phyloP scores from a whole-genome alignment of 1,140 invertebrate species.

The Druon quercuslanigerum region DNA sequence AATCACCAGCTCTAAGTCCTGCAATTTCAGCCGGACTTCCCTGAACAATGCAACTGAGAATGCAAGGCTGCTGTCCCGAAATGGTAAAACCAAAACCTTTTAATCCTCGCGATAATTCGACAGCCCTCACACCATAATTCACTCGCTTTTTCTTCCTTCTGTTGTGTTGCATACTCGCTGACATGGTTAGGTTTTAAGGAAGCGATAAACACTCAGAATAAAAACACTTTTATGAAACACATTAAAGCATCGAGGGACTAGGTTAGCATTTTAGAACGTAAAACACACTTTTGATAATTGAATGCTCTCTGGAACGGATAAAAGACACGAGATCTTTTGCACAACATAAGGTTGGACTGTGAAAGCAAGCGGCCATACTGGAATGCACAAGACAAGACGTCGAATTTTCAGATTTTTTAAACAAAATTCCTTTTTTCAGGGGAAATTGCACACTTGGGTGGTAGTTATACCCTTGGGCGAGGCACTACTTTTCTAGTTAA shows the following conservation, averaged over 20 bases:
- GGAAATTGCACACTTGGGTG: not conserved
- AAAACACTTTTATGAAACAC: not conserved
- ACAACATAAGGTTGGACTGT: conserved; percentile 10
- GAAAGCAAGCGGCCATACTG: conserved; percentile 18
- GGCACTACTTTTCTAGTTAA: too few relatives aligned
- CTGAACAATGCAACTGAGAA: conserved; percentile 90
- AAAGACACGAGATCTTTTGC: not conserved
- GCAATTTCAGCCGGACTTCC: conserved; percentile 90
- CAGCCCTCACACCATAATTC: conserved; percentile 87
- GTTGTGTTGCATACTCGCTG: conserved; percentile 79
- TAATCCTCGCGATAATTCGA: conserved; percentile 88
- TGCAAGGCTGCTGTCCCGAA: conserved; percentile 94
- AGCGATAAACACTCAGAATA: not conserved
- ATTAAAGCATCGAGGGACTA: not conserved
- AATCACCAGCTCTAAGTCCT: conserved; percentile 92
- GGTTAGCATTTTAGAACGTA: not conserved
- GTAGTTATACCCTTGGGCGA: too few relatives aligned
- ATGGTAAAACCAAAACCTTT: conserved; percentile 95
- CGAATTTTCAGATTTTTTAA: not conserved
- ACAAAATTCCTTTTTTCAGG: not conserved
- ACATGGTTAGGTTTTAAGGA: conserved; percentile 16
- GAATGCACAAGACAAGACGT: conserved; percentile 7
- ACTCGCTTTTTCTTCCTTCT: conserved; percentile 87
- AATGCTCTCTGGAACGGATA: not conserved
- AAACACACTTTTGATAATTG: not conserved